phyloP scores from a whole-genome alignment of 2,113 vertebrate species.

The Leuciscus idus region DNA sequence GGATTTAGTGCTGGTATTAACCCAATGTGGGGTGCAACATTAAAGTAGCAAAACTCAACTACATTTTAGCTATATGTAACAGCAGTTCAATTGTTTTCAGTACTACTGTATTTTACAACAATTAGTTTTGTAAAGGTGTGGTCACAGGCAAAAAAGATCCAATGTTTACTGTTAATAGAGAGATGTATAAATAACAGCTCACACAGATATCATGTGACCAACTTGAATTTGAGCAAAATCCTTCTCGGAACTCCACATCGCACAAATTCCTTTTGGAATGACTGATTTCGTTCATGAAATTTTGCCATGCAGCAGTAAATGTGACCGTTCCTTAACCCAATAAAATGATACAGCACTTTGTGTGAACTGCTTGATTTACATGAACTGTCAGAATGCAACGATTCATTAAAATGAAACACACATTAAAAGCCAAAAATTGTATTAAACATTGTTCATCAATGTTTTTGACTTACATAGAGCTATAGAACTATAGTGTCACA shows the following conservation, averaged over 20 bases:
- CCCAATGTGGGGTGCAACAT: neutral
- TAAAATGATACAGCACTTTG: neutral
- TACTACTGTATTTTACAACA: neutral
- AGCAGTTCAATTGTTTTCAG: neutral
- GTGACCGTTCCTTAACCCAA: neutral
- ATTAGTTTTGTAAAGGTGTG: neutral
- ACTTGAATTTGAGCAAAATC: too few relatives aligned
- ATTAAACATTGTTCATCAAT: neutral
- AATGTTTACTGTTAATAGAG: too few relatives aligned
- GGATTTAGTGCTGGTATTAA: neutral
- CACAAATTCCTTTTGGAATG: too few relatives aligned
- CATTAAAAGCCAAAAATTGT: neutral
- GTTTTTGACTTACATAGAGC: neutral
- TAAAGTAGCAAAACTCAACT: neutral
- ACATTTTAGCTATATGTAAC: too few relatives aligned
- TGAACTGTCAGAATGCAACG: neutral
- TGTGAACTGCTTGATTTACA: neutral
- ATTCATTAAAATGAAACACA: neutral
- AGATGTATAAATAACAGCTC: too few relatives aligned
- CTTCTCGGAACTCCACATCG: rapidly evolving
- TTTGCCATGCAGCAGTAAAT: too few relatives aligned
- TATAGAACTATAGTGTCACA: neutral
- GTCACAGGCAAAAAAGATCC: too few relatives aligned
- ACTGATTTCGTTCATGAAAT: too few relatives aligned
- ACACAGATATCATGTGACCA: too few relatives aligned